These are phyloP conservation scores for Oxystoma pomonae DNA, from an alignment of 2,888 invertebrate species.

Conservation along the genomic window DNA sequence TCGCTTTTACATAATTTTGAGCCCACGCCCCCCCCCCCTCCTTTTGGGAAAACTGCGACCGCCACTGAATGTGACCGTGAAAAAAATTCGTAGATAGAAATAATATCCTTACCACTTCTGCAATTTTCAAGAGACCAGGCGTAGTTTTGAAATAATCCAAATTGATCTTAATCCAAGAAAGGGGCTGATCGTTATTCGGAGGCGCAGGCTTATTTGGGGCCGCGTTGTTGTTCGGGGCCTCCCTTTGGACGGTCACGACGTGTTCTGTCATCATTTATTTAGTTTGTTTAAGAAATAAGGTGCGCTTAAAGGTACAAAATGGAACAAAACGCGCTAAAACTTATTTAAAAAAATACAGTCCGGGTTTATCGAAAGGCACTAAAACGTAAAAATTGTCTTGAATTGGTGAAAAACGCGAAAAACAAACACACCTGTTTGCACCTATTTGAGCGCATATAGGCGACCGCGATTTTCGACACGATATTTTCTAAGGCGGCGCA, in stretches of 20 bases:
- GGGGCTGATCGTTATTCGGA: slow-evolving; percentile 49
- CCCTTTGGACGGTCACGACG: slow-evolving; percentile 72
- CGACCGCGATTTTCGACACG: background rate
- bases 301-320: no score
- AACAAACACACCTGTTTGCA: background rate
- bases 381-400: no score
- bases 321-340: no score
- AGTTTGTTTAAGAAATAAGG: no score
- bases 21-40: no score
- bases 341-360: no score
- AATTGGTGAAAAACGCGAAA: background rate
- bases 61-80: no score
- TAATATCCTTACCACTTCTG: slow-evolving; percentile 69
- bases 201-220: slow-evolving; percentile 36
- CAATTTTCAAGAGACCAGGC: slow-evolving; percentile 77
- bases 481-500: background rate
- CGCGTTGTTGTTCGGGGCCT: slow-evolving; percentile 52
- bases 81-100: no score
- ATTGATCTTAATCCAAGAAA: slow-evolving; percentile 73
- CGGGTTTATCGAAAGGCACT: no score
- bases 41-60: no score
- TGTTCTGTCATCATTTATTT: slow-evolving; percentile 78
- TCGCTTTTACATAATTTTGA: no score
- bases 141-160: slow-evolving; percentile 74
- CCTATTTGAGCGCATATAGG: no score